These are phyloP conservation scores for Axea sp. DNA, from an alignment of 2,888 invertebrate genomes.

Conservation along the genomic window DNA sequence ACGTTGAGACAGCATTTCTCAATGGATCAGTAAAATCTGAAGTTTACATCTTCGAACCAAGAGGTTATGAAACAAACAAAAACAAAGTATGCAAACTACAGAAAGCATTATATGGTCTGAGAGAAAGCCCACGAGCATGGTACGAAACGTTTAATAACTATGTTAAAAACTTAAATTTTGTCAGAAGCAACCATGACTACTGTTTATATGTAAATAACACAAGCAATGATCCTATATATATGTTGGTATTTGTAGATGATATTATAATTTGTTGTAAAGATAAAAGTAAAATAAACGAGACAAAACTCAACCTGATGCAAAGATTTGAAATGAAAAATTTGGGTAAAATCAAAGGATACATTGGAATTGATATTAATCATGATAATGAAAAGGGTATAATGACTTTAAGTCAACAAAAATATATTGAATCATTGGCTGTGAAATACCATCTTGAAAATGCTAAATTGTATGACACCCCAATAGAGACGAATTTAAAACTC, in stretches of 20 bases:
- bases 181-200: neutral
- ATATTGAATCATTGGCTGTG: constrained; percentile 31
- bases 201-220: neutral
- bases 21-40: no score
- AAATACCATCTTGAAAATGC: constrained; percentile 30
- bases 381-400: constrained; percentile 1
- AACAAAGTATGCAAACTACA: no score
- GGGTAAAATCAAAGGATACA: constrained; percentile 26
- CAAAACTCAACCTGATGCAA: constrained; percentile 33
- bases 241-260: constrained; percentile 17
- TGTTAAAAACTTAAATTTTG: no score
- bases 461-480: constrained; percentile 31
- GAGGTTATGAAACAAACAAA: no score
- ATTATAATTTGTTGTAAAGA: constrained; percentile 16
- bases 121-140: no score
- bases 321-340: constrained; percentile 47
- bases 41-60: no score
- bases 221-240: neutral
- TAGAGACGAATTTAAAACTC: constrained; percentile 35
- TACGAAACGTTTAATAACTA: no score
- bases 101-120: no score
- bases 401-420: constrained; percentile 24
- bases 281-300: constrained; percentile 15
- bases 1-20: no score
- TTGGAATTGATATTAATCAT: constrained; percentile 44